Evolutionary conservation across 2,888 invertebrate species (phyloP).

Genomic region (Torymus auratus): DNA sequence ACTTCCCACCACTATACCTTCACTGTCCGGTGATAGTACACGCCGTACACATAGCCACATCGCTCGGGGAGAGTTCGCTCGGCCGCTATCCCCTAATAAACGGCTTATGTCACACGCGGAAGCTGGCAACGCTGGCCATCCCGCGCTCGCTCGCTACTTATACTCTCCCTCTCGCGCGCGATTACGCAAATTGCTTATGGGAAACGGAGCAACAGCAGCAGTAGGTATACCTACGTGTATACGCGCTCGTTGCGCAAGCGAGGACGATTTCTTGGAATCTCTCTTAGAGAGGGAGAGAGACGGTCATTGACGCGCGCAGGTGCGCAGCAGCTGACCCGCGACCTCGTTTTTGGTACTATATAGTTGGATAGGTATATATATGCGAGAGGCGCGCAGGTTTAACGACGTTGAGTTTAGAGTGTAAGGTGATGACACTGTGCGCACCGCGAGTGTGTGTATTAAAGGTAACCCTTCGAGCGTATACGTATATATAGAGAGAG

Average conservation of each 20-base stretch:
- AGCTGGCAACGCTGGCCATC: conserved; percentile 6
- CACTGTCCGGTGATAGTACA: no score
- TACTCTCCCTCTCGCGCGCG: conserved; percentile 1
- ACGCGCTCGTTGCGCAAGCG: conserved; percentile 38
- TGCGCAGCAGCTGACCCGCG: not conserved
- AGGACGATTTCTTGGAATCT: conserved; percentile 40
- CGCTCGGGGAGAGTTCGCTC: no score
- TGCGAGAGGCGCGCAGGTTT: no score
- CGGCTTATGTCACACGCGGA: conserved; percentile 48
- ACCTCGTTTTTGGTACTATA: no score
- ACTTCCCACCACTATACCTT: no score
- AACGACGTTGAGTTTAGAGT: conserved; percentile 1
- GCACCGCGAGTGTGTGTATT: not conserved
- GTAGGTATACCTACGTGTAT: not conserved
- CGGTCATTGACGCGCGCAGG: not conserved
- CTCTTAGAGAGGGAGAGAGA: not conserved
- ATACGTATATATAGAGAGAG: not conserved
- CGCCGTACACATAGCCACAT: no score
- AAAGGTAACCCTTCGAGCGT: not conserved
- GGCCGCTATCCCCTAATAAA: no score
- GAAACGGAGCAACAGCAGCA: conserved; percentile 66
- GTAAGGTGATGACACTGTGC: no score
- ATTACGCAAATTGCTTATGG: conserved; percentile 72
- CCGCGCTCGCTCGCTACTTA: not conserved
- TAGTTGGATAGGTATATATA: no score